Base-by-base conservation (phyloP, 2,888 invertebrate species). In the Hirtodrosophila confusa region DNA sequence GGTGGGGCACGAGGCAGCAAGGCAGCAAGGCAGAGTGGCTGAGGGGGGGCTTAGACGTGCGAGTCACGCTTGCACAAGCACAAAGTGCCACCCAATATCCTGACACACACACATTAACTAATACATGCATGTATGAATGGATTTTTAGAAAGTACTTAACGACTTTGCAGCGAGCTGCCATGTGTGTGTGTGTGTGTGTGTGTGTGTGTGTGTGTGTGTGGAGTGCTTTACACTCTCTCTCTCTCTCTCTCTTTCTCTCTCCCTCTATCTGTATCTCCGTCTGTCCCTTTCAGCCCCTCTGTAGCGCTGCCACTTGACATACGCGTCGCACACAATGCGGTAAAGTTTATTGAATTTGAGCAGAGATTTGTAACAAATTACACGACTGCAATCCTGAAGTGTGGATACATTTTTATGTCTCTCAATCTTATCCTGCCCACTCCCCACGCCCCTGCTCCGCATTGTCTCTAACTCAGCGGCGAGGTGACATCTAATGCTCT, bases 81-180 rank as follows among this genome's bases (percentile, higher is more conserved):
- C 77, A 78, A 78, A 79, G 80, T 73, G 83, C 79, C 83, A 74
- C 78, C 78, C 78, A 71, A 79, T 80, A 74, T 69, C 63, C 66
- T 62, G 51, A 51, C 53, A 57, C 66, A 53, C 40, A 29, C 47
- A 60, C 53, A 66, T 50, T 55, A 39, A 67, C 68, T 57, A 56
- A 69, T 68, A 63, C 71, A 74, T 74, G 69, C 65, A 69, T 72
- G 78, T 65, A 35, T 69, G 83, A 49, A 53, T 80, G 84, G 77
- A 86, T 86, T 84, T 84, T 82, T 87, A 69, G 76, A 84, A 84
- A 80, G 85, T 84, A 86, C 87, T 84, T 84, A 87, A 84, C 87
- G 82, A 87, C 85, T 85, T 82, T 84, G 61, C 63, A 71, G 60
- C 60, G 45, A 55, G 47, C 58, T 72, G 61, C 69, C 41, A 27